Evolutionary conservation across 2,888 invertebrate species (phyloP), one percentile per base, ranked within the genome.

Genomic region (Lasioglossum lativentre): DNA sequence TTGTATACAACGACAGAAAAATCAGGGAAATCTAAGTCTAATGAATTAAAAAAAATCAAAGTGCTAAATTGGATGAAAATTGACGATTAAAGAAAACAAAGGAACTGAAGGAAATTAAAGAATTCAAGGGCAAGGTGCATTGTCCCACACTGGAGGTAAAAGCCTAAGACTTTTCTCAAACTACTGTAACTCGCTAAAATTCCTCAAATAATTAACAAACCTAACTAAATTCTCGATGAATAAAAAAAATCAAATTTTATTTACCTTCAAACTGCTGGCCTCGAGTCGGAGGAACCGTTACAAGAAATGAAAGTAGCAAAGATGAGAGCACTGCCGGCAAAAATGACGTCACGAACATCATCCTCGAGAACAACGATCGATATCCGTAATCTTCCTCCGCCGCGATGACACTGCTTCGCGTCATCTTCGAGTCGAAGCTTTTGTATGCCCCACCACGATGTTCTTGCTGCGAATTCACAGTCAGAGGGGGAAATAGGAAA

Each of bases 401-500:
- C 6, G 38, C n/a, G 59, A 27, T 3, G 16, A 12, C 27, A 85
- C 85, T 85, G 52, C 40, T 42, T 8, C 23, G 59, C 23, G 4
- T 38, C 30, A 10, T 70, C 76, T 4, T 19, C 38, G 8, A 19
- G 47, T 6, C 27, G 14, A 30, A 38, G n/a, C 59, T 80, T 86
- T 86, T 86, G 79, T 86, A 77, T 42, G 23, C 75, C 86, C 75
- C 86, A 66, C 80, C 78, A 66, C 4, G 1, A 4, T 30, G 16
- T 16, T 42, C 19, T 12, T 59, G 2, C 2, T 27, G 38, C 16
- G 68, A 23, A 38, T 68, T 23, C 38, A 10, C n/a, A 4, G 1
- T 8, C 0, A 8, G 68, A n/a, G n/a, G 3, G 38, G 68, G 38
- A 52, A 23, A 16, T 3, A 34, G 66, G 34, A 68, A 68, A 68